A percentile compares a stretch with the other conserved stretches of the same genome.
These are phyloP conservation scores for Pemphigus obesinymphae DNA, from an alignment of 1,140 invertebrate species.

Conservation along the genomic window DNA sequence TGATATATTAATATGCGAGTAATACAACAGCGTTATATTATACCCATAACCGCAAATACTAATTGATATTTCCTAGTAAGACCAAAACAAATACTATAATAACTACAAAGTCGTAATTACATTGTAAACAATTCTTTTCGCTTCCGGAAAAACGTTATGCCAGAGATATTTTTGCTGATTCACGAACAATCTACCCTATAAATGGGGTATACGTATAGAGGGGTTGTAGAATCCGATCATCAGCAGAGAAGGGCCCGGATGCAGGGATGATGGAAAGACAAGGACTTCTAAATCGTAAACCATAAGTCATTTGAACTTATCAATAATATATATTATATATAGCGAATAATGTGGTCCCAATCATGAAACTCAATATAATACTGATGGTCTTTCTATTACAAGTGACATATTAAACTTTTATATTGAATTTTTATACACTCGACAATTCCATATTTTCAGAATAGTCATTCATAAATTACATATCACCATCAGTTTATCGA, in stretches of 20 bases:
- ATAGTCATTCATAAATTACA: not conserved
- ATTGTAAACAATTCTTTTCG: not conserved
- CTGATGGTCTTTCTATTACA: conserved; percentile 1
- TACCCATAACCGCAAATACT: too few relatives aligned
- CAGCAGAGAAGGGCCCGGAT: too few relatives aligned
- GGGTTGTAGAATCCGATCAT: too few relatives aligned
- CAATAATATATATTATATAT: not conserved
- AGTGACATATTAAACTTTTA: conserved; percentile 30
- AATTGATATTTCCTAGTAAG: not conserved
- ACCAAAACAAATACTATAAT: not conserved
- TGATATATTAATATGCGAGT: too few relatives aligned
- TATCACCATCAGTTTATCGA: not conserved
- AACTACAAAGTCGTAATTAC: not conserved
- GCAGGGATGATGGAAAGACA: not conserved
- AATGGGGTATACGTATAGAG: too few relatives aligned
- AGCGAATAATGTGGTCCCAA: not conserved
- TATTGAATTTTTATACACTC: conserved; percentile 4
- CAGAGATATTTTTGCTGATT: not conserved
- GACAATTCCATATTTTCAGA: not conserved
- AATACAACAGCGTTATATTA: too few relatives aligned
- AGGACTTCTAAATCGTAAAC: conserved; percentile 26
- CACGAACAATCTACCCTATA: not conserved
- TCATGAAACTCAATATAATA: not conserved
- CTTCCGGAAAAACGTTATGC: not conserved
- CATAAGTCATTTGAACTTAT: conserved; percentile 4